Evolutionary conservation across 1,140 invertebrate genomes (phyloP), one percentile per base, ranked within the genome.

Genomic region (Drosophila eugracilis): DNA sequence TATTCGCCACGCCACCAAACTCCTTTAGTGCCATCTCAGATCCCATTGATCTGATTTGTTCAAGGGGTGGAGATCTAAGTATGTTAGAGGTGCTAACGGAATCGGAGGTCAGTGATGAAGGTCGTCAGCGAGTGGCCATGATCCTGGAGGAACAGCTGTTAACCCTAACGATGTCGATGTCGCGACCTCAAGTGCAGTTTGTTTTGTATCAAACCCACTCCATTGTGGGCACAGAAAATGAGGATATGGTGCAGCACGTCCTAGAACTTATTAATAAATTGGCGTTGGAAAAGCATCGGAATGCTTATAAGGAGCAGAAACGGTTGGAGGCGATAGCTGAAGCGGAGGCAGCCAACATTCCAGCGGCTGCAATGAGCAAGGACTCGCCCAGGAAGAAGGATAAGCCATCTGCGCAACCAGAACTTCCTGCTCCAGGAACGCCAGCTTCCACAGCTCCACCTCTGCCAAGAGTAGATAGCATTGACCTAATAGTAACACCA

Each of bases 21-120:
- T 96, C 95, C 1, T 96, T 96, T 73, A 95, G 94, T 0, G 95
- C 95, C 2, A 93, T 96, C 6, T 93, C 92, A 0, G 95, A 96
- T 89, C 94, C 95, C 1, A 95, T 96, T 4, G 95, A 96, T 76
- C 90, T 96, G 41, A 95, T 94, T 28, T 90, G 94, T 71, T 94
- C 94, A 6, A 89, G 94, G 26, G 95, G 94, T 4, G 95, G 95
- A 0, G 95, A 95, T 85, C 84, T 95, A 12, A 92, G 93, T 9
- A 94, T 95, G 93, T 91, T 95, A 24, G 93, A 95, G 91, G 93
- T 94, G 7, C 91, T 95, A 0, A 95, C 94, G 0, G 94, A 95
- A 78, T 94, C 94, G 0, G 93, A 94, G 77, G 93, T 95, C 34
- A 94, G 93, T 24, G 89, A 93, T 15, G 92, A 93, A 58, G 93